Base-by-base conservation (phyloP, 2,888 invertebrate species). In the Augiades crinisus region DNA sequence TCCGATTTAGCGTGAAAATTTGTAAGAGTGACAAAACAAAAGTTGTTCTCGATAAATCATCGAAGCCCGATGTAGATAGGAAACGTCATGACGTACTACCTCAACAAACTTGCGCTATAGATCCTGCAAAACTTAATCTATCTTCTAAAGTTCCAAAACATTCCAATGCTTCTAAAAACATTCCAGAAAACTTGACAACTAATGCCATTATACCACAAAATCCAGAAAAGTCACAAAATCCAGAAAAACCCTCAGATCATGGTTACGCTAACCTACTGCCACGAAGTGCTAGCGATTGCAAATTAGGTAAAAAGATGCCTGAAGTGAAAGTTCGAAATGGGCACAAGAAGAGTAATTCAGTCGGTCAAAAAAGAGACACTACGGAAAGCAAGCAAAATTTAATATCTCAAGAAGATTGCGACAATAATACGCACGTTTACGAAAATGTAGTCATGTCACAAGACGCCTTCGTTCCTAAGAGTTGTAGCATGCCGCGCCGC, bases 1-100 rank as follows among this genome's bases (percentile, higher is more conserved):
- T 96, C 81, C 94, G 95, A 68, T 96, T 96, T 78, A 95, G 95
- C 75, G 92, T 96, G 47, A 95, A 95, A 72, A 91, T 96, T 57
- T 91, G 93, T 54, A 94, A 93, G 68, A 92, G 93, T 47, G 94
- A 94, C 59, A 94, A 94, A 74, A 91, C 90, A 7, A 91, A 91
- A 80, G 91, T 91, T 3, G 91, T 92, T 45, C 85, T 92, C 22
- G 93, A 93, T 57, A 91, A 91, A 62, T 86, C 90, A 13, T 85
- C 90, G 27, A 91, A 90, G 53, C 90, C 87, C 63, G 88, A 89
- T 66, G 59, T 82, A 44, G 88, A 87, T 6, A 72, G 81, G 38
- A 87, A 87, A 58, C 78, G 86, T 6, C 75, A 68, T 50, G 87
- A 85, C 4, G 56, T 58, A 2, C 44, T 61, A 41, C 62, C 72